Percentiles rank a stretch among this genome's conserved stretches.
Evolutionary conservation across 2,113 vertebrate genomes (phyloP).

Genomic region (Oncorhynchus kisutch): DNA sequence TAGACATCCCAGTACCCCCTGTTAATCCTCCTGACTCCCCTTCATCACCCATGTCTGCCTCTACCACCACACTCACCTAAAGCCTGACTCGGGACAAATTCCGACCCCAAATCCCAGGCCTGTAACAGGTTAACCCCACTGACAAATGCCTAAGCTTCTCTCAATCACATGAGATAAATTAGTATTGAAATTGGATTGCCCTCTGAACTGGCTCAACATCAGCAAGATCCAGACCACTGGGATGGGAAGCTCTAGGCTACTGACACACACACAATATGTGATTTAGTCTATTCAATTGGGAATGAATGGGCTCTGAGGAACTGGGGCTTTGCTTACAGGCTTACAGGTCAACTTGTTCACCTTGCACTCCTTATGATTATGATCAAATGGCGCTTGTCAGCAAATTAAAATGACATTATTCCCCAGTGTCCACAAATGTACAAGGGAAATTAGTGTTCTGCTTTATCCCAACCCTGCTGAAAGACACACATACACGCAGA

Average conservation of each 20-base stretch:
- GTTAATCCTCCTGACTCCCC: slow-evolving; percentile 1
- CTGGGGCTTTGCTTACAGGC: too few species aligned
- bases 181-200: slow-evolving; percentile 31
- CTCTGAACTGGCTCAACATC: slow-evolving; percentile 17
- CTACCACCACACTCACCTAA: slow-evolving; percentile 10
- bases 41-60: background rate
- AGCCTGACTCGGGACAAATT: slow-evolving; percentile 12
- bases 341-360: too few species aligned
- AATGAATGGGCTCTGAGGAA: too few species aligned
- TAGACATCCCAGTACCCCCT: slow-evolving; percentile 15
- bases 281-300: too few species aligned
- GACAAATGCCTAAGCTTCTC: slow-evolving; percentile 27
- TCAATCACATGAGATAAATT: slow-evolving; percentile 29
- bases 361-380: too few species aligned
- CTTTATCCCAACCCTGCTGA: too few species aligned
- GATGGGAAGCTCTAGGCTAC: slow-evolving; percentile 1
- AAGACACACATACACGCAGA: too few species aligned
- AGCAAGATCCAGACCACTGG: slow-evolving; percentile 19
- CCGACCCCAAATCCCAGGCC: slow-evolving; percentile 12
- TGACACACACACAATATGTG: background rate
- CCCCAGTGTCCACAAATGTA: too few species aligned
- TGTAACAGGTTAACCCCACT: slow-evolving; percentile 21
- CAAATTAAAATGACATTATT: too few species aligned
- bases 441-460: too few species aligned
- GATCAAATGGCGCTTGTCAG: too few species aligned